A percentile compares a stretch with the other conserved stretches of the same genome.
Evolutionary conservation across 2,888 invertebrate species (phyloP).

Genomic region (Lepidochitona cinerea): DNA sequence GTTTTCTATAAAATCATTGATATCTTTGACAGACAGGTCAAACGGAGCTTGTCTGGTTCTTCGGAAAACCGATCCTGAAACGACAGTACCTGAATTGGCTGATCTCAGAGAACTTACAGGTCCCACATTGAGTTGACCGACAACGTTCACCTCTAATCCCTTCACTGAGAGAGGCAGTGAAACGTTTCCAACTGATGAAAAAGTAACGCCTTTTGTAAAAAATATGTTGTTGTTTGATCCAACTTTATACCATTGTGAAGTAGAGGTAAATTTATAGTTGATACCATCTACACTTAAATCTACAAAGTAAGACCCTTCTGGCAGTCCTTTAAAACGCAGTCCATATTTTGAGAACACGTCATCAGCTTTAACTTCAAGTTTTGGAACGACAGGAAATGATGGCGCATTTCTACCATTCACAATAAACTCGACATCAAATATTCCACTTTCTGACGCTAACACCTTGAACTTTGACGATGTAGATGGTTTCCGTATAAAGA

Average conservation of each 20-base stretch:
- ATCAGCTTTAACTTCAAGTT: neutral
- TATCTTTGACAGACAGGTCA: neutral
- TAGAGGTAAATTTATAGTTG: neutral
- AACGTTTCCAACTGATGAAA: neutral
- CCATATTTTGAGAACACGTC: constrained; percentile 5
- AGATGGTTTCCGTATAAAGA: neutral
- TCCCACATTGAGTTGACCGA: neutral
- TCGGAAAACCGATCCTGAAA: neutral
- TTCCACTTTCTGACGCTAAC: neutral
- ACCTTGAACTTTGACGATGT: neutral
- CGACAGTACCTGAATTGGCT: neutral
- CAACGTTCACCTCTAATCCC: neutral
- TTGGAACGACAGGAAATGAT: neutral
- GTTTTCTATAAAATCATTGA: neutral
- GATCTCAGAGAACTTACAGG: neutral
- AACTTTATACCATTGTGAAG: neutral
- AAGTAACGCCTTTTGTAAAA: constrained; percentile 1
- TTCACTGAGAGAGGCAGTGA: neutral
- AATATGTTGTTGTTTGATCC: neutral
- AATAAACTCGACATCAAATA: neutral
- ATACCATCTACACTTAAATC: neutral
- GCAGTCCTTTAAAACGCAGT: neutral
- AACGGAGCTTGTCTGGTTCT: neutral
- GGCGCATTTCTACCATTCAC: neutral
- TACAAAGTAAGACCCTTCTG: neutral